Evolutionary conservation across 2,797 vertebrate genomes (phyloP), one percentile per base, ranked within the genome.

Genomic region (Sphaeramia orbicularis): DNA sequence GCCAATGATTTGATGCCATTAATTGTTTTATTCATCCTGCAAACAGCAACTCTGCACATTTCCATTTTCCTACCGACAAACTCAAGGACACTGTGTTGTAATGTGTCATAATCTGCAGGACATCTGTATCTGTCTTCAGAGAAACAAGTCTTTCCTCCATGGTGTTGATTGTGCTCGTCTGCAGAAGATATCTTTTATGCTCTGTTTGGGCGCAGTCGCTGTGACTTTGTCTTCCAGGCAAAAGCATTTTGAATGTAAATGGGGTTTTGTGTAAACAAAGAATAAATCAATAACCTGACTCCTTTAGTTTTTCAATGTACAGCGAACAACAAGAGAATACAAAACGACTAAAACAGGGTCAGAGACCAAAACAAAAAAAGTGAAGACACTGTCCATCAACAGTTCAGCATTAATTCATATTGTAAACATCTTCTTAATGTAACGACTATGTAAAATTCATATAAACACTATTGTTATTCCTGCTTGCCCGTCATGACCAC

Each of bases 221-320:
- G 36, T 24, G 65, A 67, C 60, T 68, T 71, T 79, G 57, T 69
- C 43, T 73, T 65, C 30, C 19, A 27, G 59, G 41, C 55, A 49
- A 64, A 73, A 64, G 45, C 52, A 65, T 74, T 71, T 41, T 53
- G 35, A 83, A 76, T 76, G 62, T 69, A 83, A 84, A 88, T 83
- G 14, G 35, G 13, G 42, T 79, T 71, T 71, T 10, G 51, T 71
- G 71, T 65, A 65, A 86, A 86, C 70, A 81, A 76, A 70, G 50
- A 59, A 74, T 49, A 74, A 71, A 79, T 83, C 58, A 69, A 59
- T 52, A 69, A 59, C 41, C n/a, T n/a, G n/a, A n/a, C n/a, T 60
- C 36, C 44, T 66, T 60, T 24, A 58, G 51, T 53, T 27, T 58
- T 78, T 56, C 8, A 30, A 30, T 55, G 36, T 44, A 51, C 16